phyloP scores from a whole-genome alignment of 2,888 invertebrate genomes.

The Noctua fimbriata region DNA sequence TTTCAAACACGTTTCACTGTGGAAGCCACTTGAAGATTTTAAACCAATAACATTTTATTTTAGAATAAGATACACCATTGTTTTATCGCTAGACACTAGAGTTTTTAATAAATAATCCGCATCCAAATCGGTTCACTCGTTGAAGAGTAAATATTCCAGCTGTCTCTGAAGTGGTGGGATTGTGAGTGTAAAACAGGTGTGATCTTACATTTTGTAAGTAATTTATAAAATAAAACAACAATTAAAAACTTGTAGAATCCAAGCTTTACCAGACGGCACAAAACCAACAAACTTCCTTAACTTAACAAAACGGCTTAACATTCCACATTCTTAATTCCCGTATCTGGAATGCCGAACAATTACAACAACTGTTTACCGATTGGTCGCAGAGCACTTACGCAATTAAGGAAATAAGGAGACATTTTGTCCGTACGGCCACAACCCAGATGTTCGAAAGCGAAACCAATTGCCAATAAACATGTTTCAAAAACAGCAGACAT shows the following conservation, averaged over 20 bases:
- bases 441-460: constrained; percentile 61
- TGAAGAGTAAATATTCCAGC: background rate
- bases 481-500: constrained; percentile 18
- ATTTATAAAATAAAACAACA: background rate
- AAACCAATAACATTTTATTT: background rate
- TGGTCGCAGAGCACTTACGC: constrained; percentile 56
- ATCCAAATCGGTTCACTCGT: no score
- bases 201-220: background rate
- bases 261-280: background rate
- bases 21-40: constrained; percentile 18
- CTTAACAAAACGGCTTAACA: constrained; percentile 11
- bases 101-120: background rate
- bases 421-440: constrained; percentile 31
- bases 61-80: constrained; percentile 12
- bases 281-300: constrained; percentile 21
- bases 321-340: constrained; percentile 21
- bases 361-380: constrained; percentile 51
- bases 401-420: constrained; percentile 62
- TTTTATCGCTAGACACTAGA: background rate
- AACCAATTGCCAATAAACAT: constrained; percentile 60
- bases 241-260: background rate
- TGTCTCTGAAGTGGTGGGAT: background rate
- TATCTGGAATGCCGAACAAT: constrained; percentile 49
- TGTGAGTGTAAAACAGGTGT: background rate
- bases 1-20: background rate